phyloP scores from a whole-genome alignment of 2,113 vertebrate species.

The Ciconia stormi region DNA sequence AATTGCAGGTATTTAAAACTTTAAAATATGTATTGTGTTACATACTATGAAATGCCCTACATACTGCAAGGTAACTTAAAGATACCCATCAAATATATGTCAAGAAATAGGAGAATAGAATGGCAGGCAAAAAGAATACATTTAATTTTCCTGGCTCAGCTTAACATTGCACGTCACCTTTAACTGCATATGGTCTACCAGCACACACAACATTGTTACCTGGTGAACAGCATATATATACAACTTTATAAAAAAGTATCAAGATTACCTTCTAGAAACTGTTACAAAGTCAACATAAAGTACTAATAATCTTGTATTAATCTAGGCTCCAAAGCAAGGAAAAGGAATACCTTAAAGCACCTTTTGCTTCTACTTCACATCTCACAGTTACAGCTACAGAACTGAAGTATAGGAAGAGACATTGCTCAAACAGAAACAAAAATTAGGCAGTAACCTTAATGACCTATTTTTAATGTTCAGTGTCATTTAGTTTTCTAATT shows the following conservation, averaged over 20 bases:
- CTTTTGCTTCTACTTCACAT: not conserved
- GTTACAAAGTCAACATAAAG: not conserved
- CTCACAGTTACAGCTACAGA: not conserved
- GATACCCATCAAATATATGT: not conserved
- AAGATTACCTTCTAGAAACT: not conserved
- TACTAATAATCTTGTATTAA: not conserved
- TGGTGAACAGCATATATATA: not conserved
- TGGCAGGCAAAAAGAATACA: not conserved
- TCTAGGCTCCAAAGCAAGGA: not conserved
- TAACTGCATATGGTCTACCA: not conserved
- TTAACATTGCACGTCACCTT: not conserved
- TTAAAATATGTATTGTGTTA: not conserved
- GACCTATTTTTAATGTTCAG: not conserved
- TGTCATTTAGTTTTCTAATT: not conserved
- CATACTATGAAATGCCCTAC: not conserved
- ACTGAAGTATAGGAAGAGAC: not conserved
- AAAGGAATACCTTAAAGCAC: not conserved
- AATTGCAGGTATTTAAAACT: not conserved
- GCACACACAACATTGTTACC: not conserved
- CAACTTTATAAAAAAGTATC: not conserved
- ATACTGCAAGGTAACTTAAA: not conserved
- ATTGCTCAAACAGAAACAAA: not conserved
- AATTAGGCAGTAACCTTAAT: not conserved
- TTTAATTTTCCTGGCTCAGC: not conserved
- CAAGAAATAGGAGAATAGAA: rapidly evolving